Base-by-base conservation (phyloP, 2,797 vertebrate species). In the Periparus ater region DNA sequence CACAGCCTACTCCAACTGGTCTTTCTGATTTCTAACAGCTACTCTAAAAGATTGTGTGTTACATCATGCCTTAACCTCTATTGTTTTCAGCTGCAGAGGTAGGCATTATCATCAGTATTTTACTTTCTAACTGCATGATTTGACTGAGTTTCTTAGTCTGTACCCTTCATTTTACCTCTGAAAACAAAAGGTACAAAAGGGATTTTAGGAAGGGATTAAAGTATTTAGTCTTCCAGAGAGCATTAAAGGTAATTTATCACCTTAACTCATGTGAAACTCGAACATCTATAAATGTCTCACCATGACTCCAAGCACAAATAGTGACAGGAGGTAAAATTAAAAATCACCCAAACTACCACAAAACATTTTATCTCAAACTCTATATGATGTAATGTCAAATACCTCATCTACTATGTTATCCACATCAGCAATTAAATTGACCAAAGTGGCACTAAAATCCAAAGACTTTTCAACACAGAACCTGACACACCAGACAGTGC, bases 161-260 rank as follows among this genome's bases (percentile, higher is more conserved):
- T 65, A 89, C 48, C 45, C 61, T 94, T 85, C 75, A 90, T 79
- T 88, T 94, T 91, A 83, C 36, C 65, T 78, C 76, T 71, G 38
- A 80, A 91, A 93, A 50, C 29, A 83, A 90, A 83, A 89, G 32
- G 21, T 63, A 48, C 68, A 81, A 96, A 89, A 60, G 40, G 26
- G n/a, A 93, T 88, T 94, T 94, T 53, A 89, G 75, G 53, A 79
- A 83, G 23, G 29, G 81, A 93, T 96, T 95, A 92, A 91, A 91
- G 80, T 91, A 86, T 82, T 96, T 84, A 88, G 73, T 88, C 70
- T 95, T 91, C 78, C 34, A 85, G 58, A 81, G 53, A 78, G 19
- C 1, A 0, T 54, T 90, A 53, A 58, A 91, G 7, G 34, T 91
- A 97, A 93, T 94, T 89, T 95, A 89, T 94, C 79, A 93, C 44